A percentile compares a stretch with the other conserved stretches of the same genome.
These are phyloP conservation scores for Sterna hirundo DNA, from an alignment of 2,113 vertebrate species.

Conservation along the genomic window DNA sequence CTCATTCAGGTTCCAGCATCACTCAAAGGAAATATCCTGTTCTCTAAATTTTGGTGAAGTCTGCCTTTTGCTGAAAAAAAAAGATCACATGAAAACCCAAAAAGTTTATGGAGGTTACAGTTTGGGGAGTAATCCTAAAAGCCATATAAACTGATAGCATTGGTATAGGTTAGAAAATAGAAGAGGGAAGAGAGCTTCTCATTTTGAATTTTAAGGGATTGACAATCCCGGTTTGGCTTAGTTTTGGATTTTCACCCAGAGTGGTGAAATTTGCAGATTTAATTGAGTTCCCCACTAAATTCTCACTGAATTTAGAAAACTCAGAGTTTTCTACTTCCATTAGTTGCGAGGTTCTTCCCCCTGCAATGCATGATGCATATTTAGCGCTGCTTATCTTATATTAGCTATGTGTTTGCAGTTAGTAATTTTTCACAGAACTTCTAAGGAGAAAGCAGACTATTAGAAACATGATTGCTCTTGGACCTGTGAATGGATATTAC, in stretches of 20 bases:
- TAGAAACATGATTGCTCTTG: neutral
- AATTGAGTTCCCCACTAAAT: neutral
- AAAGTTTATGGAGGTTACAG: neutral
- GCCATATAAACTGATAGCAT: neutral
- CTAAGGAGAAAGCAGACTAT: neutral
- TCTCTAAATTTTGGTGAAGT: neutral
- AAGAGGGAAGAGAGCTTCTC: neutral
- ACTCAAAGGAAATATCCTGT: neutral
- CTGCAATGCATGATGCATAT: neutral
- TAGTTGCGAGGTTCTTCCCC: neutral
- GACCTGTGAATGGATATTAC: neutral
- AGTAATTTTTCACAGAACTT: neutral
- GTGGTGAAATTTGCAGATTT: neutral
- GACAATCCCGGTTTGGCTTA: neutral
- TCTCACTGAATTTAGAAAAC: neutral
- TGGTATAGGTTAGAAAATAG: neutral
- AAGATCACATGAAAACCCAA: rapidly evolving
- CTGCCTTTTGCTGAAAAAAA: neutral
- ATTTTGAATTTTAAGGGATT: neutral
- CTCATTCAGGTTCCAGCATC: neutral
- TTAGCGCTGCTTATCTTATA: neutral
- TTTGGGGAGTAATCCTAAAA: neutral
- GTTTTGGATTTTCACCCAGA: neutral
- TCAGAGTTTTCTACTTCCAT: neutral
- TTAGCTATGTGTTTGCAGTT: neutral